These are phyloP conservation scores for Ceratina australensis DNA, from an alignment of 1,140 invertebrate species.

Conservation along the genomic window DNA sequence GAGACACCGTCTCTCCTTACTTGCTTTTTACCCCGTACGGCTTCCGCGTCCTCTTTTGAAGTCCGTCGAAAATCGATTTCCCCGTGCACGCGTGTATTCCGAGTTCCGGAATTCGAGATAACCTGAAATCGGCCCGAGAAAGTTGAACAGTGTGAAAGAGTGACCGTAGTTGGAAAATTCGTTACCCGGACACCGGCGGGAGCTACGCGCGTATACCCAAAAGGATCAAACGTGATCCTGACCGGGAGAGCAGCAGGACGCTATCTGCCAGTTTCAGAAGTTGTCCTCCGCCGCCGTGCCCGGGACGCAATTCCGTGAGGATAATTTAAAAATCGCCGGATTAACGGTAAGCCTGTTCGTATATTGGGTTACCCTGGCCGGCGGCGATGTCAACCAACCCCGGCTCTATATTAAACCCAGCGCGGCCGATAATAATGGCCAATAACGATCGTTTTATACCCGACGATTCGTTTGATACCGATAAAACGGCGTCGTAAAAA, in stretches of 20 bases:
- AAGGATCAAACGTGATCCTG: slow-evolving; percentile 73
- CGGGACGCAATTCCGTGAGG: slow-evolving; percentile 63
- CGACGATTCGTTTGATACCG: slow-evolving; percentile 41
- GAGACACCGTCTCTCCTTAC: neutral
- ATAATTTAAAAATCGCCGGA: slow-evolving; percentile 73
- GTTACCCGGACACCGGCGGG: slow-evolving; percentile 35
- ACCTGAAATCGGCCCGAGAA: neutral
- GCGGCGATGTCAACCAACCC: slow-evolving; percentile 30
- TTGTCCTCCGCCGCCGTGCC: slow-evolving; percentile 58
- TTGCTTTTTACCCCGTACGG: too few species aligned
- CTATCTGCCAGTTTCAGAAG: slow-evolving; percentile 70
- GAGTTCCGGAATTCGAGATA: too few species aligned
- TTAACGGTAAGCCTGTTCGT: slow-evolving; percentile 50
- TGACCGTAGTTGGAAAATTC: neutral
- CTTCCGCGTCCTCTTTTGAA: neutral
- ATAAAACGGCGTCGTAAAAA: slow-evolving; percentile 31
- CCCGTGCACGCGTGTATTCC: too few species aligned
- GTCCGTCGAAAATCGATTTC: neutral
- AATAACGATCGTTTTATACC: slow-evolving; percentile 19
- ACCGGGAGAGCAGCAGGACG: slow-evolving; percentile 63
- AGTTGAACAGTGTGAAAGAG: neutral
- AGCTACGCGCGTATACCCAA: slow-evolving; percentile 52
- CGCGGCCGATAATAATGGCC: slow-evolving; percentile 21
- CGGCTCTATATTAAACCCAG: slow-evolving; percentile 32
- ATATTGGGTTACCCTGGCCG: slow-evolving; percentile 43